phyloP scores from a whole-genome alignment of 2,888 invertebrate species.

The Cataglyphis livida region DNA sequence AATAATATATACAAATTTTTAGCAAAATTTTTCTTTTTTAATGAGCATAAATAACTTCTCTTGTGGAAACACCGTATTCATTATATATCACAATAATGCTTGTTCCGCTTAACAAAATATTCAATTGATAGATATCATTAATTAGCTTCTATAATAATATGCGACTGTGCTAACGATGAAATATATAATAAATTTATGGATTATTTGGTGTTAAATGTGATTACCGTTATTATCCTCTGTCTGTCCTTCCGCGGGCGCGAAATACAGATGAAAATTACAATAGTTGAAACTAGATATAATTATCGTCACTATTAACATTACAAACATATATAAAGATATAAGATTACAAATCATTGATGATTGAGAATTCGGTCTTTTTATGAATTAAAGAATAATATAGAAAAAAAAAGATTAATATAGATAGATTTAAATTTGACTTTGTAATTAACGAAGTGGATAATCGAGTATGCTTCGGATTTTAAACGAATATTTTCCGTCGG shows the following conservation, averaged over 20 bases:
- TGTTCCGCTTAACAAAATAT: not conserved
- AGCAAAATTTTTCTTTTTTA: not conserved
- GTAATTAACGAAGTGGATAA: conserved; percentile 31
- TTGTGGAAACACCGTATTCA: not conserved
- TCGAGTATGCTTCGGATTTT: conserved; percentile 25
- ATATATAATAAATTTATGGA: conserved; percentile 15
- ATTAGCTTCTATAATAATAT: conserved; percentile 21
- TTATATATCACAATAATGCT: not conserved
- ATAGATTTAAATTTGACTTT: conserved; percentile 42
- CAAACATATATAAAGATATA: conserved; percentile 1
- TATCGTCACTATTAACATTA: conserved; percentile 14
- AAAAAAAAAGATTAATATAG: conserved; percentile 28
- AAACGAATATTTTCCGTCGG: conserved; percentile 34
- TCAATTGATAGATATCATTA: not conserved
- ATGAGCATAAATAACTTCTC: not conserved
- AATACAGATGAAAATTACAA: conserved; percentile 31
- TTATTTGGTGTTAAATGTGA: conserved; percentile 46
- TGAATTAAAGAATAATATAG: conserved; percentile 9
- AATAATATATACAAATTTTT: not conserved
- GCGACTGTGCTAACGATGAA: conserved; percentile 19
- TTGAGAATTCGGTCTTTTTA: not conserved
- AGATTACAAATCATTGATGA: not conserved
- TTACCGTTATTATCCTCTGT: conserved; percentile 34
- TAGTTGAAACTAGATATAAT: conserved; percentile 35
- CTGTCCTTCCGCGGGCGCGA: not conserved